Evolutionary conservation across 2,797 vertebrate genomes (phyloP).

Genomic region (Poecilia gillii): DNA sequence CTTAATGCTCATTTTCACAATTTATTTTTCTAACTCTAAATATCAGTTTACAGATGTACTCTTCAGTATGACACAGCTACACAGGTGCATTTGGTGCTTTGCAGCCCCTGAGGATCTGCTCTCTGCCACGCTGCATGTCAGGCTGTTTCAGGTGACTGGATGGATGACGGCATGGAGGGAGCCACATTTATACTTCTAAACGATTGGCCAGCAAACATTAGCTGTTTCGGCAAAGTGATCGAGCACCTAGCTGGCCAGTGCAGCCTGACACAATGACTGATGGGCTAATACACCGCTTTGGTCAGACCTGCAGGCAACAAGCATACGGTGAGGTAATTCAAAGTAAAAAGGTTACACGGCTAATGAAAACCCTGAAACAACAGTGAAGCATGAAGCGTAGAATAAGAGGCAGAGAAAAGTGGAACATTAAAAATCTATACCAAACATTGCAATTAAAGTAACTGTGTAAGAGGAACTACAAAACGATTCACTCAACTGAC

Average conservation of each 20-base stretch:
- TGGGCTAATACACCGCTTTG: slow-evolving; percentile 20
- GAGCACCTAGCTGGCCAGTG: slow-evolving; percentile 14
- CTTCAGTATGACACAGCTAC: background rate
- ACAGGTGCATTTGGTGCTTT: background rate
- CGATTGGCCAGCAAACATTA: background rate
- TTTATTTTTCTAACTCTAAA: background rate
- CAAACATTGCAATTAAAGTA: slow-evolving; percentile 10
- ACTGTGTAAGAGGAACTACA: background rate
- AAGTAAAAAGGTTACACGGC: slow-evolving; percentile 51
- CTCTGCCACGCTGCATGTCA: background rate
- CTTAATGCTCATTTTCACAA: background rate
- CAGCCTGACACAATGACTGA: slow-evolving; percentile 44
- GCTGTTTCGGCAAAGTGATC: slow-evolving; percentile 17
- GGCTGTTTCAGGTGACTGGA: background rate
- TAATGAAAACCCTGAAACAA: slow-evolving; percentile 25
- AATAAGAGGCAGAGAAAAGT: background rate
- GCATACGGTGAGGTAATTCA: slow-evolving; percentile 38
- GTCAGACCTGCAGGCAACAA: slow-evolving; percentile 32
- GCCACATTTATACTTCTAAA: background rate
- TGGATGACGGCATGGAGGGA: background rate
- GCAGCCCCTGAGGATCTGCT: background rate
- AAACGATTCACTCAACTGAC: background rate
- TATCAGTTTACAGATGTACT: background rate
- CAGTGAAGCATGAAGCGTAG: background rate
- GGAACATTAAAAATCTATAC: background rate